phyloP scores from a whole-genome alignment of 2,113 vertebrate genomes.

The Chrysochloris asiatica region DNA sequence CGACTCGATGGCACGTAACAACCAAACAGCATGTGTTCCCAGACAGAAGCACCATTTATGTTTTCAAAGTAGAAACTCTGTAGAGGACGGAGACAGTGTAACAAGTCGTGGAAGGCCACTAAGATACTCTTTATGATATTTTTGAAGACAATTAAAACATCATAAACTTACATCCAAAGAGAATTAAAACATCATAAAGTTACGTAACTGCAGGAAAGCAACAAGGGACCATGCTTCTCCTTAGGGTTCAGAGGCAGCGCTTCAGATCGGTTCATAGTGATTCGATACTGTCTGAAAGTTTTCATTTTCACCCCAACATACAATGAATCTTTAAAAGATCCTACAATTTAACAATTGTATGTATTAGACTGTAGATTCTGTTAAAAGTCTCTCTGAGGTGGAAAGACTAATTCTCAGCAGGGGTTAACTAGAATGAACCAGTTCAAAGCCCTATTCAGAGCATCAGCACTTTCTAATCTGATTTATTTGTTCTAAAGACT shows the following conservation, averaged over 20 bases:
- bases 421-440: neutral
- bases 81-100: constrained; percentile 5
- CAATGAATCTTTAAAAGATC: too few species aligned
- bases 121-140: neutral
- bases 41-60: constrained; percentile 54
- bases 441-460: constrained; percentile 40
- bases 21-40: constrained; percentile 66
- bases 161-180: too few species aligned
- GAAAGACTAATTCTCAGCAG: neutral
- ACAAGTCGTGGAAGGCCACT: constrained; percentile 29
- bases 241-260: constrained; percentile 31
- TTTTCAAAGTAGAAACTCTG: constrained; percentile 51
- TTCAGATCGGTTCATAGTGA: too few species aligned
- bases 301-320: too few species aligned
- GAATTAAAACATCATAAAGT: neutral
- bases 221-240: constrained; percentile 9
- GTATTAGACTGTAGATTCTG: too few species aligned
- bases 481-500: neutral
- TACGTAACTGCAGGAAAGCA: neutral
- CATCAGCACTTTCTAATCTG: constrained; percentile 64
- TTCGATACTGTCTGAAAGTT: too few species aligned
- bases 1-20: too few species aligned
- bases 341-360: too few species aligned
- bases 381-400: too few species aligned
- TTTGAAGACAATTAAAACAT: too few species aligned